Base-by-base conservation (phyloP, 2,797 vertebrate genomes). In the Pseudomugil tenellus region DNA sequence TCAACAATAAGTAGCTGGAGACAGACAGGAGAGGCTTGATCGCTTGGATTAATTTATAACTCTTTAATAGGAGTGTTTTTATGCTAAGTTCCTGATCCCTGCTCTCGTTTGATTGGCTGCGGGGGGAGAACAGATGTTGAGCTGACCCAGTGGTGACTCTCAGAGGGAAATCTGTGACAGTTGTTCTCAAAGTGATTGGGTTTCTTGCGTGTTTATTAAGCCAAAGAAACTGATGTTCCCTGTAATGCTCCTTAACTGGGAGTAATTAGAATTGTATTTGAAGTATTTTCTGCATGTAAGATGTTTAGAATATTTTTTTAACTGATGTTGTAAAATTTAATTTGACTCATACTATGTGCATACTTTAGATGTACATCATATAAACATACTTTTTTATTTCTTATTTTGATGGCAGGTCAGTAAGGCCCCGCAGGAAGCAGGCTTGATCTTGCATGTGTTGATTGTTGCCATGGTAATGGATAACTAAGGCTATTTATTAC, bases 51-150 rank as follows among this genome's bases (percentile, higher is more conserved):
- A 65, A 87, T 86, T 85, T 77, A 49, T 63, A 70, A 53, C 68
- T 81, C 67, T 79, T 87, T 87, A 91, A 90, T 89, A 89, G 86
- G 35, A 32, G 3, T 73, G 63, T 78, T 72, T 88, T 87, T 84
- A 76, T 84, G 63, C 74, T 16, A 54, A 46, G 72, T 84, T 74
- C 77, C 76, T 83, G 73, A 81, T 76, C 89, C 79, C 58, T 85
- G 74, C 73, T 80, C 76, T 74, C 9, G 35, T 86, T 71, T 87
- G 84, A 89, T 90, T 91, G 81, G 81, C 66, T 80, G 63, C 78
- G 76, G 80, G 77, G 70, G 73, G 70, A 35, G 76, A 91, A 81
- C 88, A 90, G 87, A 80, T 91, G 89, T 81, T 87, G 55, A 60
- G 67, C 55, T 88, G 87, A 90, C 89, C 89, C 86, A 52, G 67